Evolutionary conservation across 1,140 invertebrate genomes (phyloP), one percentile per base, ranked within the genome.

Genomic region (Megathymus violae): DNA sequence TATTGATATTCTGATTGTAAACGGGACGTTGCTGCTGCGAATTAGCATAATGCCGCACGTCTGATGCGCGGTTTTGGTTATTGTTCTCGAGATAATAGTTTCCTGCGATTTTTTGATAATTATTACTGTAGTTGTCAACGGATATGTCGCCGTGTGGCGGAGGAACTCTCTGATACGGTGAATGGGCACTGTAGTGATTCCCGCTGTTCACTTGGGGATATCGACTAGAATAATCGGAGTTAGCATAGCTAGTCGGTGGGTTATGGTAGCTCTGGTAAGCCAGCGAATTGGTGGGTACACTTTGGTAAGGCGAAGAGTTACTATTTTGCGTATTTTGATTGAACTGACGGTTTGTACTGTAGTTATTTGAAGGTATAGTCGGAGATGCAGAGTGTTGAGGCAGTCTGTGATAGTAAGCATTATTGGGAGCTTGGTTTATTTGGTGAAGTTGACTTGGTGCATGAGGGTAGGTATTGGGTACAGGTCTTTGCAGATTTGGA

Each of bases 121-220:
- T 81, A 40, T 62, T 84, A 74, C 50, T 92, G 76, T 79, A 91
- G 54, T 77, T 83, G 3, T 89, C 86, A 4, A 74, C 47, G 6
- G 80, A 71, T 5, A 82, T 22, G 0, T 91, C 88, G 51, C 85
- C 93, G 84, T 93, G 92, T 1, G 92, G 92, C 50, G 91, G 79
- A 0, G 93, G 93, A 15, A 93, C 92, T 25, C 92, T 85, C 68
- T 93, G 93, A 70, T 93, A 94, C 67, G 92, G 70, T 67, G 92
- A 89, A 74, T 89, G 76, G 70, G 76, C 19, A 50, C 60, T 41
- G 64, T 83, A 78, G 74, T 88, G 80, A 72, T 80, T 86, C 62
- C 78, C 78, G 68, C 67, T 80, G 65, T 78, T 85, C 44, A 71
- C 73, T 76, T 72, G 89, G 74, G 72, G 84, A 67, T 74, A 85